These are phyloP conservation scores for Petromus typicus DNA, from an alignment of 2,113 vertebrate genomes.

Conservation along the genomic window DNA sequence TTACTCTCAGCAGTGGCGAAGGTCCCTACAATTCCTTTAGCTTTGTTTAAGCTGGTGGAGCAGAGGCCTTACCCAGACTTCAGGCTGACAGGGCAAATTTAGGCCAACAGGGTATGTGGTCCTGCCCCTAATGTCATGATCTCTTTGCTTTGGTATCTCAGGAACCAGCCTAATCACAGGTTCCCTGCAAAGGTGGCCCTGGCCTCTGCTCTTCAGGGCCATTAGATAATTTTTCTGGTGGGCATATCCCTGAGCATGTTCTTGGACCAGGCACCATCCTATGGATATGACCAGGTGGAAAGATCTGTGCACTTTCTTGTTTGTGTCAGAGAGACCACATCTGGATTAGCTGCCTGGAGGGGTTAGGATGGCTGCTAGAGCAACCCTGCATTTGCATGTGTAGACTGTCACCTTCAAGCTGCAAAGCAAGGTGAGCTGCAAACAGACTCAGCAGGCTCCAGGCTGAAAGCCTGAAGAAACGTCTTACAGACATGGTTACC, in stretches of 20 bases:
- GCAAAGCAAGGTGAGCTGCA: background rate
- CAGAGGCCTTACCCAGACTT: conserved; percentile 62
- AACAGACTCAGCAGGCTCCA: conserved; percentile 19
- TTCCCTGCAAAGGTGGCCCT: conserved; percentile 46
- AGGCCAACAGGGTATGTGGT: conserved; percentile 47
- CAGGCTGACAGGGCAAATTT: conserved; percentile 67
- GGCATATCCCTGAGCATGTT: background rate
- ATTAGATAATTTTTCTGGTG: conserved; percentile 68
- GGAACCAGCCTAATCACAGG: conserved; percentile 66
- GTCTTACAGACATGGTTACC: background rate
- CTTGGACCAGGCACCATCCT: background rate
- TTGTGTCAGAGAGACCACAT: background rate
- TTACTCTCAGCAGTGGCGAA: conserved; percentile 84
- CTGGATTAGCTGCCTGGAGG: background rate
- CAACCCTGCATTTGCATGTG: conserved; percentile 35
- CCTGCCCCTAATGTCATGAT: conserved; percentile 66
- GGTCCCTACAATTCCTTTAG: conserved; percentile 74
- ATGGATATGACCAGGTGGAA: conserved; percentile 54
- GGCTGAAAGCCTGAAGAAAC: conserved; percentile 4
- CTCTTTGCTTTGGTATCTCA: conserved; percentile 69
- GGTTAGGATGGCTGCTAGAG: background rate
- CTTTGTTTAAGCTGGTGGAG: conserved; percentile 74
- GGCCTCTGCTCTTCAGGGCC: conserved; percentile 57
- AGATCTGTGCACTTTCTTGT: conserved; percentile 32
- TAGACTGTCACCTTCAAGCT: conserved; percentile 38